These are phyloP conservation scores for Agrochola macilenta DNA, from an alignment of 2,888 invertebrate genomes.

Conservation along the genomic window DNA sequence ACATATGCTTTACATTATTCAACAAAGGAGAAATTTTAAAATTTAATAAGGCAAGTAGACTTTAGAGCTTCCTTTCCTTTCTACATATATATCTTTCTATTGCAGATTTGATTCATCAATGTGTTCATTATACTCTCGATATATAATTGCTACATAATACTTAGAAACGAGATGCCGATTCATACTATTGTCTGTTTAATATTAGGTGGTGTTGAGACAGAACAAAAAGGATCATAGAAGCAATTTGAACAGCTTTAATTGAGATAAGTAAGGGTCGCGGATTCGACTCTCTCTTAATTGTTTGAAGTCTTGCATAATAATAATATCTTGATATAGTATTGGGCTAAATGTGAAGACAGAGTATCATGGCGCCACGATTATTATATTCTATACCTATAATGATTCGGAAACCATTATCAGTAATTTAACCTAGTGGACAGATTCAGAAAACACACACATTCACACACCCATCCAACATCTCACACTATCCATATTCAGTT, in stretches of 20 bases:
- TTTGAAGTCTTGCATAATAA: background rate
- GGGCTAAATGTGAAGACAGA: background rate
- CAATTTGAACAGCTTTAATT: slow-evolving; percentile 38
- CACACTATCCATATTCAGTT: too few species aligned
- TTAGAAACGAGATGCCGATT: slow-evolving; percentile 30
- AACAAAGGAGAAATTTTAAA: slow-evolving; percentile 54
- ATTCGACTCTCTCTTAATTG: slow-evolving; percentile 25
- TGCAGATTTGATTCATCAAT: slow-evolving; percentile 26
- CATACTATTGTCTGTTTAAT: slow-evolving; percentile 24
- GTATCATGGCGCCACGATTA: background rate
- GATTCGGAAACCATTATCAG: too few species aligned
- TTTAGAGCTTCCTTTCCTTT: slow-evolving; percentile 31
- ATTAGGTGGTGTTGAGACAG: slow-evolving; percentile 27
- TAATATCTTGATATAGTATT: background rate
- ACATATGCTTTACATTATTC: slow-evolving; percentile 45
- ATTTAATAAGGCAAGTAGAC: slow-evolving; percentile 30
- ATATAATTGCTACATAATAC: slow-evolving; percentile 42
- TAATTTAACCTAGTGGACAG: too few species aligned
- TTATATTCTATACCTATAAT: too few species aligned
- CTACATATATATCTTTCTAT: slow-evolving; percentile 1
- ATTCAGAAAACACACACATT: too few species aligned
- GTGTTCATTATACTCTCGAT: slow-evolving; percentile 6
- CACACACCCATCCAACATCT: too few species aligned
- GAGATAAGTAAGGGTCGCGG: slow-evolving; percentile 17
- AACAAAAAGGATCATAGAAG: slow-evolving; percentile 31